Evolutionary conservation across 2,113 vertebrate species (phyloP).

Genomic region (Saimiri boliviensis): DNA sequence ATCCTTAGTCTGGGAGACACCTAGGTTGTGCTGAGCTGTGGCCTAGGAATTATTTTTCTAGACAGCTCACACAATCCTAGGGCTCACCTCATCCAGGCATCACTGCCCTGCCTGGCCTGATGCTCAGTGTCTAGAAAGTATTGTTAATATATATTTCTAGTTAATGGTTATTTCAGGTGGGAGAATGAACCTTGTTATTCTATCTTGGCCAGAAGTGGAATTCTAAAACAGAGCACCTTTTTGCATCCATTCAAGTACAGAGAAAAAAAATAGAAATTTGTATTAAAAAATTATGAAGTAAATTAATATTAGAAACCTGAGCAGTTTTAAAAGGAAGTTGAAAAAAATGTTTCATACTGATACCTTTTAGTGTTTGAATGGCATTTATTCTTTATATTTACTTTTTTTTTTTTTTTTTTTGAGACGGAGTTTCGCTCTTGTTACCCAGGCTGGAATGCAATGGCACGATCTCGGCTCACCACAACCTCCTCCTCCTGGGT

Average conservation of each 20-base stretch:
- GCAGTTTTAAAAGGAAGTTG: not conserved
- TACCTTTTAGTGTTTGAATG: not conserved
- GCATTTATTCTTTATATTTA: not conserved
- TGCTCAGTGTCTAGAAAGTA: not conserved
- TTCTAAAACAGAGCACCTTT: not conserved
- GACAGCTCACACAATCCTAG: not conserved
- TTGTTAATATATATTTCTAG: not conserved
- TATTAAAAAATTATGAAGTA: no score
- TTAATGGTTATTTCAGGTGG: slow-evolving; percentile 6
- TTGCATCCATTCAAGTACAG: no score
- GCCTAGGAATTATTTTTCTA: not conserved
- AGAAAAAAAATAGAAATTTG: no score
- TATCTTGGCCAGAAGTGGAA: not conserved
- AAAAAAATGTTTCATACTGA: not conserved
- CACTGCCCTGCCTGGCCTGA: not conserved
- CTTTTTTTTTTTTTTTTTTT: no score
- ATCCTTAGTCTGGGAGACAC: not conserved
- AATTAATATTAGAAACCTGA: not conserved
- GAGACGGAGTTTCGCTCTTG: no score
- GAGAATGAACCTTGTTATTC: not conserved
- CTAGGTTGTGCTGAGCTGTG: not conserved
- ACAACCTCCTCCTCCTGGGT: no score
- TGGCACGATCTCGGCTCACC: no score
- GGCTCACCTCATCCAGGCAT: not conserved
- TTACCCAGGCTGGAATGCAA: no score